Evolutionary conservation across 2,797 vertebrate species (phyloP), one percentile per base, ranked within the genome.

Genomic region (Lemur catta): DNA sequence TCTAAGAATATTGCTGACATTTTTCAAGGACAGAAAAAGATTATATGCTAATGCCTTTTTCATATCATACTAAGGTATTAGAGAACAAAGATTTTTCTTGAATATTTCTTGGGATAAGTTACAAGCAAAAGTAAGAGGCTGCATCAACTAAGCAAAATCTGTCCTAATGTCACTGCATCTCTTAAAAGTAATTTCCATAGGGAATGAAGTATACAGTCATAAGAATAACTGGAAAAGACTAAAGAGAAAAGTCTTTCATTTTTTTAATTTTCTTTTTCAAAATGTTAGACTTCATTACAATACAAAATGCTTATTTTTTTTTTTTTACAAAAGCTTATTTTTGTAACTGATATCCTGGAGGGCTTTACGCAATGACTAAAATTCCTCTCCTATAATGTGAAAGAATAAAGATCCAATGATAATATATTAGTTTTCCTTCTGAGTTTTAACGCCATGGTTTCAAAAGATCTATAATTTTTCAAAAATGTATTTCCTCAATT

Each of bases 21-120:
- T 93, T 80, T 90, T 65, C 52, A 84, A 91, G 30, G 86, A 28
- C 24, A 92, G 41, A 86, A 95, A 94, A 92, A 79, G 22, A 89
- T 52, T 63, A 82, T 46, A 93, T 88, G 46, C 38, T 48, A 69
- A 87, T 86, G 28, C 2, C 80, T 96, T 91, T 93, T 90, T 90
- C 72, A 80, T 43, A 87, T 59, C 80, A 84, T 38, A 67, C 10
- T 61, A 61, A 76, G 84, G 79, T 88, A 84, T 85, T 92, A 95
- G n/a, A 9, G 38, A 2, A 67, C 78, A 91, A 91, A 67, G 41
- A 74, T 76, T 85, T 72, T 93, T 96, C 85, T 82, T 78, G 30
- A 82, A 61, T 95, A 82, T 18, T 75, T 94, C 69, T 67, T 85
- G 9, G 35, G 80, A 95, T 88, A 86, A 61, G 38, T n/a, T 74